Base-by-base conservation (phyloP, 2,888 invertebrate genomes). In the Diploptera punctata region DNA sequence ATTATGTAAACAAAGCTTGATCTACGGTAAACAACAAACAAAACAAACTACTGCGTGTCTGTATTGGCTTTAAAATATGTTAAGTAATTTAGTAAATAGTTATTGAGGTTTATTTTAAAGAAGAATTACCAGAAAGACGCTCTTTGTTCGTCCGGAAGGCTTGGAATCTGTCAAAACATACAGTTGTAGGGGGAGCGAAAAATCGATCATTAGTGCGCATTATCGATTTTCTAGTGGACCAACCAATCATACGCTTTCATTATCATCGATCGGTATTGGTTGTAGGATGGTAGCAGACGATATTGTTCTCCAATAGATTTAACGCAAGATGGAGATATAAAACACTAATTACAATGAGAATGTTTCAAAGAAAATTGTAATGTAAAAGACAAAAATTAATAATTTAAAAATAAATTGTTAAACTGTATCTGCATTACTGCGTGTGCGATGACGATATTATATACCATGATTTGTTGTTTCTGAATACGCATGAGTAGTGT, bases 161-260 rank as follows among this genome's bases (percentile, higher is more conserved):
- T 29, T 29, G 13, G 29, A 57, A 29, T 2, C 57, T 57, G 31
- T 57, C 57, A 57, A 57, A 24, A 29, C 57, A 57, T 24, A 29
- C 13, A 1, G 29, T 29, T 47, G 38, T 47, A 18, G 38, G 19
- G 38, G n/a, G 24, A 26, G 54, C 33, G 33, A 70, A 76, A 78
- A 77, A 78, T 78, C 78, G 78, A 78, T 78, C 76, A 75, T 75
- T 75, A 72, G 76, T 75, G 76, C 77, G 76, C 77, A 76, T 75
- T 77, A 76, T 76, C 76, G 74, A 74, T 74, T 74, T 74, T 74
- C 69, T 21, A 47, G 24, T 26, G 13, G 62, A 62, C 29, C 29
- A 69, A 62, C 74, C 74, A 74, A 74, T 74, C 71, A 68, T 38
- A 67, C 67, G 62, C 62, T 38, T 71, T 47, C 71, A 67, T 49